Base-by-base conservation (phyloP, 2,888 invertebrate genomes). In the Orthonychiurus folsomi region DNA sequence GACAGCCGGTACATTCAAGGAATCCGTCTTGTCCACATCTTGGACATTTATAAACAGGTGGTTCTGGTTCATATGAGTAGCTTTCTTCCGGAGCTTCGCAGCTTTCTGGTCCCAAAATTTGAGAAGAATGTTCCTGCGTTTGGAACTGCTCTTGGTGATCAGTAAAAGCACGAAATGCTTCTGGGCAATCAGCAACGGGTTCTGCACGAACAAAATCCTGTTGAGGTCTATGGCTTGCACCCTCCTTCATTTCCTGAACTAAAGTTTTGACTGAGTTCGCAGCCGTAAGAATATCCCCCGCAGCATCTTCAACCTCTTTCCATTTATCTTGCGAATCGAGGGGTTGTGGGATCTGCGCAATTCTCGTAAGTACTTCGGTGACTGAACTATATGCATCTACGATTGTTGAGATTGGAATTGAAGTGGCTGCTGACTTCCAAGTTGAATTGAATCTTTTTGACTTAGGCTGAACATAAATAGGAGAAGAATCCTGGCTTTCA, bases 11-110 rank as follows among this genome's bases (percentile, higher is more conserved):
- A 76, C 92, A 92, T 76, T 91, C 91, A 0, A 89, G 89, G 58
- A 87, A 83, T 12, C 91, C 91, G 76, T 89, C 90, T 65, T 91
- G 82, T 77, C 91, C 89, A 76, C 92, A 92, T 77, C 92, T 92
- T 58, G 89, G 89, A 78, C 92, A 92, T 89, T 91, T 75, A 27
- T 79, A 78, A 26, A 58, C 26, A 56, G 50, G 58, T 48, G 23
- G 54, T 37, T 37, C 3, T 3, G 15, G 3, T 37, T 3, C 28
- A 12, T 28, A 18, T 20, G 23, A 63, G n/a, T 37, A 27, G 18
- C 15, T 15, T 15, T 69, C 68, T 20, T n/a, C n/a, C n/a, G 68
- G 62, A 56, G 70, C 70, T 53, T 70, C 70, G 58, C 70, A 73
- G 3, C 69, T 71, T 61, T 73, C 73, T n/a, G 73, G 71, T 59